A percentile compares a stretch with the other conserved stretches of the same genome.
Conservation (phyloP, 2,113 vertebrate genomes). For the Melanotaenia duboulayi region DNA sequence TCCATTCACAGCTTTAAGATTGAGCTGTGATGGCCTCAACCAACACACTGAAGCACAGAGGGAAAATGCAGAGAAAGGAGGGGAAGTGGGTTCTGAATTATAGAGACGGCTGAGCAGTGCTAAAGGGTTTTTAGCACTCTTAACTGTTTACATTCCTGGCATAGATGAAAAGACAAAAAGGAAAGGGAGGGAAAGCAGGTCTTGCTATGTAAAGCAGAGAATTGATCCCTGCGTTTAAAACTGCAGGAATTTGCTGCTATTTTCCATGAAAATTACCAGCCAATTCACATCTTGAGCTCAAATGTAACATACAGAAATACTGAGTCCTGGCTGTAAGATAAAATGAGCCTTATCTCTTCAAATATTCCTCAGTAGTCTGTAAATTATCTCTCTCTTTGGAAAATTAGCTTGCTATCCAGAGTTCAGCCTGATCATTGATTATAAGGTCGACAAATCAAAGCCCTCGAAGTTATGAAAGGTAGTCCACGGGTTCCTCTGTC, state of each 20-base stretch:
- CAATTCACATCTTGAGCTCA: background rate
- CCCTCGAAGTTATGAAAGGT: conserved; percentile 8
- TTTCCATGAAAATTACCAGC: conserved; percentile 34
- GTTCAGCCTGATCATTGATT: conserved; percentile 21
- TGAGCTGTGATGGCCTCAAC: conserved; percentile 31
- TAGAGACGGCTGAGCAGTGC: conserved; percentile 47
- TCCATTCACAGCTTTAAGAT: conserved; percentile 60
- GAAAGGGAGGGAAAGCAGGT: conserved; percentile 40
- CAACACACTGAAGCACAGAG: conserved; percentile 47
- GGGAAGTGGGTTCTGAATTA: conserved; percentile 33
- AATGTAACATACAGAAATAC: background rate
- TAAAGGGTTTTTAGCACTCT: conserved; percentile 55
- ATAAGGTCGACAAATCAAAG: conserved; percentile 34
- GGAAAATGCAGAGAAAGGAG: conserved; percentile 5
- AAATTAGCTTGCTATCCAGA: conserved; percentile 8
- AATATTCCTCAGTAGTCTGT: conserved; percentile 22
- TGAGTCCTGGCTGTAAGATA: background rate
- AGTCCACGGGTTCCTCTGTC: conserved; percentile 29
- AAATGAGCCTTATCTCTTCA: conserved; percentile 9
- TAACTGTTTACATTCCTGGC: conserved; percentile 77
- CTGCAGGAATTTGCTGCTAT: conserved; percentile 58
- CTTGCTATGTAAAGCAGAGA: conserved; percentile 49
- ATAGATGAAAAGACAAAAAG: conserved; percentile 56
- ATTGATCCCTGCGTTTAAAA: conserved; percentile 49
- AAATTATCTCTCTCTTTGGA: conserved; percentile 14